Conservation (phyloP, 2,113 vertebrate genomes). For the Larimichthys polyactis region DNA sequence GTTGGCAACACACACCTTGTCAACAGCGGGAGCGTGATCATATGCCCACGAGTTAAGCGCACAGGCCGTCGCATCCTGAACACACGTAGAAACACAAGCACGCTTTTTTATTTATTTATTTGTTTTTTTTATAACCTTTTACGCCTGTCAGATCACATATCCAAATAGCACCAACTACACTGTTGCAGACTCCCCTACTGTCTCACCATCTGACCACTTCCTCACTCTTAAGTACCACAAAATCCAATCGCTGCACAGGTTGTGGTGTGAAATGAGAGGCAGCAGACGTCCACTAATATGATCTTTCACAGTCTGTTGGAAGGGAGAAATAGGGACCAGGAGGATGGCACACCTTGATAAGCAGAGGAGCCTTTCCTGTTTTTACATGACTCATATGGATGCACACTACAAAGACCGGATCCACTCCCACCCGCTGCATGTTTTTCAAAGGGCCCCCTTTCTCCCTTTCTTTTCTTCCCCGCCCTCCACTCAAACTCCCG, state of each 20-base stretch:
- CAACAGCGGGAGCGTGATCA: constrained; percentile 41
- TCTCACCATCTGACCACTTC: constrained; percentile 66
- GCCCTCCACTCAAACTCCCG: constrained; percentile 26
- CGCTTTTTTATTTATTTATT: not conserved
- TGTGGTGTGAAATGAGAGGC: constrained; percentile 73
- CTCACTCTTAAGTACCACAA: constrained; percentile 64
- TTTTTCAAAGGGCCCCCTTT: constrained; percentile 59
- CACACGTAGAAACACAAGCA: constrained; percentile 16
- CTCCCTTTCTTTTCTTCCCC: constrained; percentile 35
- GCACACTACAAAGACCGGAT: constrained; percentile 68
- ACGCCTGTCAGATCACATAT: constrained; percentile 59
- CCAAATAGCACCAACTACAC: constrained; percentile 30
- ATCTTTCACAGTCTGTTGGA: constrained; percentile 76
- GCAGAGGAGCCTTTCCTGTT: constrained; percentile 68
- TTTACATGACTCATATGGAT: constrained; percentile 71
- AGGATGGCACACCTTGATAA: constrained; percentile 74
- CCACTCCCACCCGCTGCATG: constrained; percentile 58
- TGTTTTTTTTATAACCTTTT: not conserved
- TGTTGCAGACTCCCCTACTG: constrained; percentile 36
- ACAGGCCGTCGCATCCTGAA: constrained; percentile 18
- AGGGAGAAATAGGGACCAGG: constrained; percentile 55
- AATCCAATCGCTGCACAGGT: constrained; percentile 65
- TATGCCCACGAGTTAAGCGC: constrained; percentile 43
- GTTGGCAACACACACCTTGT: constrained; percentile 58
- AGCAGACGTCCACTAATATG: constrained; percentile 73